Evolutionary conservation across 2,797 vertebrate genomes (phyloP).

Genomic region (Gambelia wislizenii): DNA sequence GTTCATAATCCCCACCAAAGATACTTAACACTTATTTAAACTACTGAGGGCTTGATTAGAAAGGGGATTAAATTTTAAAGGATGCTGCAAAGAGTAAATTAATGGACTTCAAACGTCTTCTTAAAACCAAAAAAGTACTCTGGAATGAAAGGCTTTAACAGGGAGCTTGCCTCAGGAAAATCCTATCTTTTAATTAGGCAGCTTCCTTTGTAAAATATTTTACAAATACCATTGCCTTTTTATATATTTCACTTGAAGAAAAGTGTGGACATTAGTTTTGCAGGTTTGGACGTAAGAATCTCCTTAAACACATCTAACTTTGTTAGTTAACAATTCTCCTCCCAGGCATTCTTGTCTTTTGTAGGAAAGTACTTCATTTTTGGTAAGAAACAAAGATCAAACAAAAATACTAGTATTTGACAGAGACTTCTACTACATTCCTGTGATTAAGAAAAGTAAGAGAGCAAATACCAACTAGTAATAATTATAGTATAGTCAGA

Average conservation of each 20-base stretch:
- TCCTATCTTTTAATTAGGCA: conserved; percentile 31
- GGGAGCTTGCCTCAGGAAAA: conserved; percentile 10
- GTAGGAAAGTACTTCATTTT: background rate
- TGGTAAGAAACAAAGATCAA: background rate
- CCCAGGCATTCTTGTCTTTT: background rate
- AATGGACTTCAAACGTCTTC: conserved; percentile 53
- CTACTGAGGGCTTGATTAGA: conserved; percentile 71
- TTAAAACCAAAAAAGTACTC: conserved; percentile 39
- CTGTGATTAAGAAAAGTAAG: conserved; percentile 34
- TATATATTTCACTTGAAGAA: background rate
- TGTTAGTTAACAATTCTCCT: background rate
- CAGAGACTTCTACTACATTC: background rate
- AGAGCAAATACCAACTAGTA: conserved; percentile 17
- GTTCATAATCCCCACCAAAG: conserved; percentile 72
- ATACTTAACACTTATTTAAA: conserved; percentile 73
- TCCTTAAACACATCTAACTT: background rate
- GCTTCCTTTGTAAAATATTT: conserved; percentile 9
- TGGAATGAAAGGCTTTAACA: conserved; percentile 43
- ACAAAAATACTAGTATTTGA: no score
- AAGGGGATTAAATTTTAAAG: conserved; percentile 63
- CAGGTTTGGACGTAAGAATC: background rate
- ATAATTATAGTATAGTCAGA: conserved; percentile 59
- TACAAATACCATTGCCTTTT: background rate
- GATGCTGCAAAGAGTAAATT: conserved; percentile 60
- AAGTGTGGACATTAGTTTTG: background rate